A percentile compares a stretch with the other conserved stretches of the same genome.
phyloP scores from a whole-genome alignment of 1,140 invertebrate species.

The Anoplolepis gracilipes region DNA sequence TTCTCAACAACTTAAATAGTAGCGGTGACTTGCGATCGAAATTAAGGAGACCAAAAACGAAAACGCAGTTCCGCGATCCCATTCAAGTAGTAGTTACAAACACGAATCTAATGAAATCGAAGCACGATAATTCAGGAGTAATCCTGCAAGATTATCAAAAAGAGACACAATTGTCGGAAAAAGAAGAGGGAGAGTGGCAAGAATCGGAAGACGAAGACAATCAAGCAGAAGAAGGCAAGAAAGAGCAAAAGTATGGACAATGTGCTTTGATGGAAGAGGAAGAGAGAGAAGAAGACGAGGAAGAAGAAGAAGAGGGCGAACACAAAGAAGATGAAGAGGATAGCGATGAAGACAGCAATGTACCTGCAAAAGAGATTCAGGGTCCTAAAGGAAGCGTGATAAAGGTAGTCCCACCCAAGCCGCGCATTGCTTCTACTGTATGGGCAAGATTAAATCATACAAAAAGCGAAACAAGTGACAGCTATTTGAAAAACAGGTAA shows the following conservation, averaged over 20 bases:
- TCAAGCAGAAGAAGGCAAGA: conserved; percentile 66
- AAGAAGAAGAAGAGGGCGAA: conserved; percentile 69
- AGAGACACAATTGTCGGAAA: conserved; percentile 64
- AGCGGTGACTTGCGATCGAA: conserved; percentile 80
- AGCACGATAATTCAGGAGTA: conserved; percentile 70
- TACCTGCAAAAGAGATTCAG: conserved; percentile 81
- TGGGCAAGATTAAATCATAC: conserved; percentile 87
- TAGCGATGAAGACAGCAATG: conserved; percentile 55
- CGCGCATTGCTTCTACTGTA: conserved; percentile 85
- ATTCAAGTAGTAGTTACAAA: conserved; percentile 84
- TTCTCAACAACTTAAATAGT: conserved; percentile 51
- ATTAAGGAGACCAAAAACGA: conserved; percentile 61
- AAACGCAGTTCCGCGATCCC: conserved; percentile 70
- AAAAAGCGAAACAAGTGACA: conserved; percentile 68
- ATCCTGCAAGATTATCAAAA: conserved; percentile 62
- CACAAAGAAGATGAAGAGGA: conserved; percentile 69
- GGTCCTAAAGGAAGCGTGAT: conserved; percentile 84
- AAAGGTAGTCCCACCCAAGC: conserved; percentile 83
- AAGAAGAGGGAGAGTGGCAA: conserved; percentile 69
- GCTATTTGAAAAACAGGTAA: conserved; percentile 72
- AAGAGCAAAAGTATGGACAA: conserved; percentile 68
- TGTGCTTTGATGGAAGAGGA: conserved; percentile 46
- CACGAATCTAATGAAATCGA: conserved; percentile 62
- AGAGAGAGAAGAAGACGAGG: conserved; percentile 64
- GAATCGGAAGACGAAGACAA: conserved; percentile 64